Evolutionary conservation across 2,113 vertebrate genomes (phyloP), one percentile per base, ranked within the genome.

Genomic region (Gavia stellata): DNA sequence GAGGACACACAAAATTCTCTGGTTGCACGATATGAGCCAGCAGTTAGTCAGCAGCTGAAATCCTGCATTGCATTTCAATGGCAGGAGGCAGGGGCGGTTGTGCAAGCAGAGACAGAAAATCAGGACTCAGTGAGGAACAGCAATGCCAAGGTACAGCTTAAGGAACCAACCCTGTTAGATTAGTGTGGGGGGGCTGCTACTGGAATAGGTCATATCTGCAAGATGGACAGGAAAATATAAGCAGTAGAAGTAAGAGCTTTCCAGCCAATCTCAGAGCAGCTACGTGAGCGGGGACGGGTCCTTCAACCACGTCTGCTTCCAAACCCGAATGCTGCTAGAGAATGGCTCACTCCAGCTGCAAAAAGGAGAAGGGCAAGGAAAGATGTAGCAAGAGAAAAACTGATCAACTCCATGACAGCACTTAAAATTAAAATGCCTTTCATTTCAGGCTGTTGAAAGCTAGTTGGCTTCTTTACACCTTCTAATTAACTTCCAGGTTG

Each of bases 11-110:
- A 86, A 74, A 61, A 94, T 81, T 36, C 59, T 88, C 80, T 10
- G 34, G 38, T 81, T 86, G 62, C 18, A 31, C 44, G 73, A 59
- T 23, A 34, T 31, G 59, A 96, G 52, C n/a, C 73, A 88, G 94
- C 88, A 94, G 73, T 84, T 52, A 67, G 73, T 63, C 9, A 2
- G 68, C 84, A 92, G 94, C 88, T 72, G 92, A 92, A 91, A 96
- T 34, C 75, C 80, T 74, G 72, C 2, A 0, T 59, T 63, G 86
- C 82, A 93, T 94, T 90, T 66, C 18, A 36, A 84, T 88, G 45
- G 72, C 67, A 49, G 72, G 77, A 73, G 71, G 81, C 2, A 59
- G 86, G 72, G 89, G 86, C 0, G 9, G 55, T 8, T 70, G 79
- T 59, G 58, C 58, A 58, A 92, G 75, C 67, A 92, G 40, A 84